Evolutionary conservation across 2,888 invertebrate species (phyloP).

Genomic region (Zygothrica quintamaculata): DNA sequence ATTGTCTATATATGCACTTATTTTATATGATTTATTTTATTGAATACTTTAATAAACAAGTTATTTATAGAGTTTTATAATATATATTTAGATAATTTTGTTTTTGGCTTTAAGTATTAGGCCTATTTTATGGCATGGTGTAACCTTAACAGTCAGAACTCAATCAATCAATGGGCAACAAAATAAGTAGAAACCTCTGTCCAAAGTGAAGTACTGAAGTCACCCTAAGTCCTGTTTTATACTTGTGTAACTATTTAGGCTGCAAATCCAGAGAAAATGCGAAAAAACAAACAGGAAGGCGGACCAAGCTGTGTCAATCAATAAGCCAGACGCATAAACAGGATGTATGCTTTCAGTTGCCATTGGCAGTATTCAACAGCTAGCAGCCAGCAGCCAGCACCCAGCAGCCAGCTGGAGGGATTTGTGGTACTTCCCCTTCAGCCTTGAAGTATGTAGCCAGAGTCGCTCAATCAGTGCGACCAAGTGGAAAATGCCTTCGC

Average conservation of each 20-base stretch:
- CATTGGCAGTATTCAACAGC: constrained; percentile 58
- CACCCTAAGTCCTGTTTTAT: constrained; percentile 37
- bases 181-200: constrained; percentile 31
- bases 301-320: constrained; percentile 59
- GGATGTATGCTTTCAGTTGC: constrained; percentile 57
- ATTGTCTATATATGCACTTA: no score
- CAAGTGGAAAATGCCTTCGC: constrained; percentile 77
- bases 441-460: constrained; percentile 18
- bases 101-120: background rate
- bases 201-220: constrained; percentile 53
- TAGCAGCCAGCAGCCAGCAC: constrained; percentile 46
- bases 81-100: background rate
- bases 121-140: no score
- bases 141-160: constrained; percentile 33
- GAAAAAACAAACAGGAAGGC: constrained; percentile 31
- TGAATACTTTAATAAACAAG: no score
- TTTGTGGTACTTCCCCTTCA: constrained; percentile 27
- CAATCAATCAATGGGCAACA: constrained; percentile 65
- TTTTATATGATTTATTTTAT: background rate
- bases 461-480: constrained; percentile 75
- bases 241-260: constrained; percentile 63
- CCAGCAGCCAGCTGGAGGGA: no score
- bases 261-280: constrained; percentile 60
- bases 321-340: constrained; percentile 77
- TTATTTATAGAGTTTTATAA: no score